Evolutionary conservation across 2,797 vertebrate species (phyloP), one percentile per base, ranked within the genome.

Genomic region (Limnodromus scolopaceus): DNA sequence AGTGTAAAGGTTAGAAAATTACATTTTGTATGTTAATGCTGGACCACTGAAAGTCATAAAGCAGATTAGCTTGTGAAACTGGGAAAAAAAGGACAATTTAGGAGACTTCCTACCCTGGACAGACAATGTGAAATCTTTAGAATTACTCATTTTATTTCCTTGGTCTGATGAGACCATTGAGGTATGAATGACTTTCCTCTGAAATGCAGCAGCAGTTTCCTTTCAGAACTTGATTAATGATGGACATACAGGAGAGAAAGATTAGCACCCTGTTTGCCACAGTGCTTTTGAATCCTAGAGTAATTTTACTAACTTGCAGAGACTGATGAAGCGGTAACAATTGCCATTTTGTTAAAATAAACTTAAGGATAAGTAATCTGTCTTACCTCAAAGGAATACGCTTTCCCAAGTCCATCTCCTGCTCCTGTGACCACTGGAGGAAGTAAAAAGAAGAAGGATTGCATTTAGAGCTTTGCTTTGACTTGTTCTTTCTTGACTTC

Each of bases 381-480:
- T 68, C 97, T 98, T 98, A 99, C 99, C 97, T 98, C 98, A 61
- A 98, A 97, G 27, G 98, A 98, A 88, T 99, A 99, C 1, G 98
- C 98, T 98, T 97, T 99, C 87, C 99, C 99, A 94, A 99, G 98
- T 32, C 99, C 99, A 57, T 99, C 99, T 89, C 99, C 99, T n/a
- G 98, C 98, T 80, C 99, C 99, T 12, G 99, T 99, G 96, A 99
- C 97, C 94, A 99, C 99, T 99, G 93, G 92, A 98, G 97, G 81
- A 93, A 90, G 15, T 61, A 97, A 70, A 91, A 84, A 76, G 5
- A 10, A 64, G 8, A 55, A 7, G 4, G 27, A 82, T 36, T 84
- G 66, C 5, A 65, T 75, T 8, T 49, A 13, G 34, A 57, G 43
- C 11, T 39, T 75, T 72, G 13, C 10, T 68, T 60, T 77, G 43